Conservation (phyloP, 2,797 vertebrate species). For the Crocodylus rhombifer region DNA sequence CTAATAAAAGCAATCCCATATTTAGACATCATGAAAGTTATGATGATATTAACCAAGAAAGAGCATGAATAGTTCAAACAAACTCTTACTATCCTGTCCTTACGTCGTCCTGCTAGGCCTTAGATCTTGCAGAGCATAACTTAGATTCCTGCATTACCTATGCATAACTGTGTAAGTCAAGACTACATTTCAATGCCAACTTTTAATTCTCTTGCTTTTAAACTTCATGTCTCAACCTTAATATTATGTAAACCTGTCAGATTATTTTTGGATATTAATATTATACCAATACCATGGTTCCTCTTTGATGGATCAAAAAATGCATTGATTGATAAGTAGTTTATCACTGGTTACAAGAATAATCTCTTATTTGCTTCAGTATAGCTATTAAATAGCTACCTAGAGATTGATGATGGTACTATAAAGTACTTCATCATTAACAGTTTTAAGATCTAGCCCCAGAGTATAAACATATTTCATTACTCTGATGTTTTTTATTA, state of each 20-base stretch:
- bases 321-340: conserved; percentile 43
- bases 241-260: background rate
- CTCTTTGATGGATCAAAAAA: conserved; percentile 53
- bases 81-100: conserved; percentile 47
- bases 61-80: conserved; percentile 52
- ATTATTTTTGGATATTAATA: conserved; percentile 39
- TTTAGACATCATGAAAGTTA: conserved; percentile 56
- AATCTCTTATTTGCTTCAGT: conserved; percentile 58
- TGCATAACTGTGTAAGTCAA: background rate
- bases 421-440: conserved; percentile 53
- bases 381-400: conserved; percentile 57
- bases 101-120: conserved; percentile 11
- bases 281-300: conserved; percentile 21
- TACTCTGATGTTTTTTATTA: background rate
- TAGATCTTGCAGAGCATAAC: background rate
- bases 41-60: conserved; percentile 38
- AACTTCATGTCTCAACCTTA: background rate
- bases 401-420: conserved; percentile 46
- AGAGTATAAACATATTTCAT: conserved; percentile 56
- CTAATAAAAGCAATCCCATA: conserved; percentile 50
- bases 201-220: conserved; percentile 37
- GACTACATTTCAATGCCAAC: background rate
- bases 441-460: conserved; percentile 33
- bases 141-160: conserved; percentile 7
- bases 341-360: conserved; percentile 53